Conservation (phyloP, 2,888 invertebrate species). For the Caenorhabditis sulstoni region DNA sequence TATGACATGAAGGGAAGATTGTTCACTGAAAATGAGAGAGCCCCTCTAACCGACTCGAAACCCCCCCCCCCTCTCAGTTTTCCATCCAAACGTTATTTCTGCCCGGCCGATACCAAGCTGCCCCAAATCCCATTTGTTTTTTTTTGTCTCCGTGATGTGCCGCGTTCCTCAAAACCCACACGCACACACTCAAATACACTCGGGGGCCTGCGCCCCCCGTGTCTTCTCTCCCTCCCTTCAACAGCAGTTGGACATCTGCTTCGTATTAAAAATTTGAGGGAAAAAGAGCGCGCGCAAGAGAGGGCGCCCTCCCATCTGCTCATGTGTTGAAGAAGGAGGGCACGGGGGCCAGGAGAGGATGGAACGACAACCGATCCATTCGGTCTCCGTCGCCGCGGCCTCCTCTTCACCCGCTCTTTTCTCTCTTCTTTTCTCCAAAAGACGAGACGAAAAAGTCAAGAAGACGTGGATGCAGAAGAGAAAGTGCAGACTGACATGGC, state of each 20-base stretch:
- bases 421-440: neutral
- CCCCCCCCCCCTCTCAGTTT: neutral
- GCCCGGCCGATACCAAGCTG: neutral
- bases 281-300: neutral
- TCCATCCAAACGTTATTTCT: neutral
- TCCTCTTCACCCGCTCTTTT: neutral
- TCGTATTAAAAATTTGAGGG: slow-evolving; percentile 27
- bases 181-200: neutral
- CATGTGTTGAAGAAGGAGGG: too few relatives aligned
- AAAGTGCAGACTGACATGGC: neutral
- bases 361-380: neutral
- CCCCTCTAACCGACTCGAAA: too few relatives aligned
- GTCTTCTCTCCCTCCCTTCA: neutral
- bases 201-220: neutral
- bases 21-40: too few relatives aligned
- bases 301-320: neutral
- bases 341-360: neutral
- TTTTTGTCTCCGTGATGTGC: neutral
- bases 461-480: neutral
- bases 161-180: slow-evolving; percentile 18
- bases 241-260: slow-evolving; percentile 23
- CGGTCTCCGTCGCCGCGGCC: too few relatives aligned
- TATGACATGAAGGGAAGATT: neutral
- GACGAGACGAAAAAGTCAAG: neutral
- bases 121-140: slow-evolving; percentile 25